phyloP scores from a whole-genome alignment of 2,888 invertebrate genomes.

The Lithophane ornitopus region DNA sequence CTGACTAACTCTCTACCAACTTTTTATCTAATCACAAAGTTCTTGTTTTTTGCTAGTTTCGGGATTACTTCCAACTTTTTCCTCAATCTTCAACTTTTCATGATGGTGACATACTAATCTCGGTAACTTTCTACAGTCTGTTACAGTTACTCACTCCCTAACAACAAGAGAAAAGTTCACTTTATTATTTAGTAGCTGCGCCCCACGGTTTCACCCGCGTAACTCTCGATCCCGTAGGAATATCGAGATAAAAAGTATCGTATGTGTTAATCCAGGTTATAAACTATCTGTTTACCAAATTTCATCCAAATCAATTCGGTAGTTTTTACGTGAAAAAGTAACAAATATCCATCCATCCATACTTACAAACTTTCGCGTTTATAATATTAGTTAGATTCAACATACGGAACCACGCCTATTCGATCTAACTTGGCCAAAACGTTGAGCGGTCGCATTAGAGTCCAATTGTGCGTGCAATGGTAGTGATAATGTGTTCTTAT shows the following conservation, averaged over 20 bases:
- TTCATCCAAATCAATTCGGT: too few species aligned
- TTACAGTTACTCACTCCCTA: neutral
- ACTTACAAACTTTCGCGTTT: too few species aligned
- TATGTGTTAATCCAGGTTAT: too few species aligned
- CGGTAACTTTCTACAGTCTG: neutral
- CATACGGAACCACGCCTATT: constrained; percentile 13
- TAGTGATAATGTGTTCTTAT: constrained; percentile 17
- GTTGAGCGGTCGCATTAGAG: constrained; percentile 7
- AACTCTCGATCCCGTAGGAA: too few species aligned
- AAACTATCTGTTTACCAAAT: too few species aligned
- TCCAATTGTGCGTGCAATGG: constrained; percentile 35
- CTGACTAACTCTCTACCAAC: neutral
- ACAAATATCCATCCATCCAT: too few species aligned
- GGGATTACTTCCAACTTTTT: constrained; percentile 16
- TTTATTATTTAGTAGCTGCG: neutral
- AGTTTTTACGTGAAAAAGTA: too few species aligned
- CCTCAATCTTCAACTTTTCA: constrained; percentile 14
- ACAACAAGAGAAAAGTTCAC: neutral
- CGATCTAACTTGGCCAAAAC: neutral
- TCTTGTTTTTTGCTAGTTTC: neutral
- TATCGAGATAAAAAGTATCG: too few species aligned
- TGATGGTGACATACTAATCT: neutral
- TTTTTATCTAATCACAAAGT: constrained; percentile 28
- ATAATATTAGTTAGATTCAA: neutral
- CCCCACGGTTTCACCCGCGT: too few species aligned